Percentiles rank a stretch among this genome's conserved stretches.
Conservation (phyloP, 2,113 vertebrate genomes). For the Apodemus speciosus region DNA sequence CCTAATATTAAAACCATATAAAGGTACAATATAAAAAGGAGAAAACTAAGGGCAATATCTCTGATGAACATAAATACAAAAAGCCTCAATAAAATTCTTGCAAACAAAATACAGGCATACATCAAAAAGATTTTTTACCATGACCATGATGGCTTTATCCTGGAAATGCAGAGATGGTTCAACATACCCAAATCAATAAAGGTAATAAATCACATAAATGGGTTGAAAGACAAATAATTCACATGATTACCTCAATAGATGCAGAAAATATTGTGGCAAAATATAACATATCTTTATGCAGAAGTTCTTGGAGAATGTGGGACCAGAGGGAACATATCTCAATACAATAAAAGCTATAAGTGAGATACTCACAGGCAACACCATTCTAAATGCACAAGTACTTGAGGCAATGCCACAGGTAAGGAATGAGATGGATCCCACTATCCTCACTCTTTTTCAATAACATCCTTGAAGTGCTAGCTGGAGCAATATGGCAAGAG, state of each 20-base stretch:
- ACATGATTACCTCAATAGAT: background rate
- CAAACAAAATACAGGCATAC: background rate
- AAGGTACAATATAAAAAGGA: background rate
- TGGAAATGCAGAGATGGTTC: background rate
- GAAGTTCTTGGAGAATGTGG: background rate
- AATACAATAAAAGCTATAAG: background rate
- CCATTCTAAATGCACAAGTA: background rate
- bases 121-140: background rate
- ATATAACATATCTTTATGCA: background rate
- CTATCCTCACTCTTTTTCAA: background rate
- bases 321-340: background rate
- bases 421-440: background rate
- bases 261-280: background rate
- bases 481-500: background rate
- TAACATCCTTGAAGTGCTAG: background rate
- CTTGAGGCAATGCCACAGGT: background rate
- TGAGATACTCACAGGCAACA: background rate
- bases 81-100: background rate
- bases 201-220: background rate
- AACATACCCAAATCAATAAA: background rate
- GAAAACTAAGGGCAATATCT: background rate
- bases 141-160: background rate
- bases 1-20: background rate
- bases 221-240: background rate
- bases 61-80: background rate